Base-by-base conservation (phyloP, 2,797 vertebrate species). In the Phoxinus dragarum region DNA sequence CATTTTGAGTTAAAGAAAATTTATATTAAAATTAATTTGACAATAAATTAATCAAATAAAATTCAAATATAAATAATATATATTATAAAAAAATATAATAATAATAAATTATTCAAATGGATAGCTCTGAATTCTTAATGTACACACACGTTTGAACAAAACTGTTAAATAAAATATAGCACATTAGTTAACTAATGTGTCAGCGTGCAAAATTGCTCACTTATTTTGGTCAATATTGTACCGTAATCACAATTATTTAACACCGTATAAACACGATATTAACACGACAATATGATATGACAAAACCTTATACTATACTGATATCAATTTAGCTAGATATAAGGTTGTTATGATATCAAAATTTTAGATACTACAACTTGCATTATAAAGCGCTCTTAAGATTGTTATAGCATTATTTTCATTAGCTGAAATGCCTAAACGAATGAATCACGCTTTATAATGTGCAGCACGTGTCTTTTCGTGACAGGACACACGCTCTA, bases 341-440 rank as follows among this genome's bases (percentile, higher is more conserved):
- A 67, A 67, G 16, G 64, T 36, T 17, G 61, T 5, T 67, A 34
- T 66, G 31, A 66, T 67, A 34, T 34, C 5, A 6, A 67, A 7
- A 16, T 36, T 67, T 67, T 19, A 67, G 6, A 19, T 36, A 67
- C 31, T 31, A 67, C 27, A 67, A 67, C 6, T 36, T 38, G 31
- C 16, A n/a, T 52, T 3, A 52, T 69, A 34, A 81, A 81, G 64
- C 2, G 4, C 38, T 38, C 8, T 1, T 49, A 21, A 81, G 47
- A 69, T 71, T 27, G 47, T 31, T 27, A 23, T n/a, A 23, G 21
- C 64, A 40, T 11, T 71, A 31, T 81, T 42, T 34, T 56, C 49
- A 81, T 71, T 27, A 42, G 34, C 21, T 77, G 34, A 44, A 78
- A 66, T 61, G 61, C 34, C 61, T 31, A 52, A 75, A 54, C 11